Conservation (phyloP, 1,140 invertebrate species). For the Chlorops oryzae region DNA sequence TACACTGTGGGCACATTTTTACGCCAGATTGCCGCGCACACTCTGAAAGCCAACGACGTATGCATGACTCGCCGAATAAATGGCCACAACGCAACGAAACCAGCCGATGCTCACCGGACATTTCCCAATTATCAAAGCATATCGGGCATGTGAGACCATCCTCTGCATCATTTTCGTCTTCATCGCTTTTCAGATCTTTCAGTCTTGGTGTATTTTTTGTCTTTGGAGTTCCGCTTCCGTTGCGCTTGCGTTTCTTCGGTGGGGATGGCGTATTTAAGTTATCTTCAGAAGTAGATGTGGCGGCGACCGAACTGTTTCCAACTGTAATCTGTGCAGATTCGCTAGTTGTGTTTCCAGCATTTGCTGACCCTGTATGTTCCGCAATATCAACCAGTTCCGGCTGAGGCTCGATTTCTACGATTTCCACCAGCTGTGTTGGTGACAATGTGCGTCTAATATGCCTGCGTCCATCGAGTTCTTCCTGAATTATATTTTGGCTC, state of each 20-base stretch:
- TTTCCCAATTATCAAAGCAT: slow-evolving; percentile 81
- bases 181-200: neutral
- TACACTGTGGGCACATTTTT: slow-evolving; percentile 78
- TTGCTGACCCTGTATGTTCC: too few species aligned
- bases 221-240: slow-evolving; percentile 3
- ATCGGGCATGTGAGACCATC: slow-evolving; percentile 75
- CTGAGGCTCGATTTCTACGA: too few species aligned
- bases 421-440: too few species aligned
- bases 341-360: too few species aligned
- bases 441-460: too few species aligned
- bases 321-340: too few species aligned
- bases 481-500: too few species aligned
- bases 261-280: too few species aligned
- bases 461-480: too few species aligned
- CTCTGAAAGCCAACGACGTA: slow-evolving; percentile 68
- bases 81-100: slow-evolving; percentile 84
- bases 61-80: slow-evolving; percentile 79
- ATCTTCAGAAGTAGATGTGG: too few species aligned
- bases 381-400: too few species aligned
- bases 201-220: slow-evolving; percentile 12
- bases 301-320: too few species aligned
- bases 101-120: slow-evolving; percentile 75
- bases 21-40: slow-evolving; percentile 44
- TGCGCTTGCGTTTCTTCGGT: slow-evolving; percentile 34
- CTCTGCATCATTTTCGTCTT: slow-evolving; percentile 47